Evolutionary conservation across 2,888 invertebrate species (phyloP), one percentile per base, ranked within the genome.

Genomic region (Ennomos fuscantarius): DNA sequence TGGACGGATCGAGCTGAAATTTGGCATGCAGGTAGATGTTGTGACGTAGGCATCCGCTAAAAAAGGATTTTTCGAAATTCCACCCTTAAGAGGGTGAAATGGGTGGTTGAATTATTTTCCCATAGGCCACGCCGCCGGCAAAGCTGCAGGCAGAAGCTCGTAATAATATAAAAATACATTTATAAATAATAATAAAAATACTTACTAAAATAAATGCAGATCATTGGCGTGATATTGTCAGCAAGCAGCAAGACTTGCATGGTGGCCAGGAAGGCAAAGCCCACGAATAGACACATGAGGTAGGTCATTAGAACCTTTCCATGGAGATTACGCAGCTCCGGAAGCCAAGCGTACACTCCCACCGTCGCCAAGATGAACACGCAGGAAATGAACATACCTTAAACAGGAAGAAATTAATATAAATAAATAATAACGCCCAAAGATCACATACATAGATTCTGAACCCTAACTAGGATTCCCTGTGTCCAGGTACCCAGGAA

Each of bases 251-350:
- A 63, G 9, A 89, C 82, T 71, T 93, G 93, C 73, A 94, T 92
- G 12, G 90, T 79, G 5, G 93, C 93, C 50, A 96, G 78, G 54
- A 93, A 87, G 0, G 92, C 69, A 78, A 96, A 96, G 0, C 94
- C 95, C 0, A 94, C 79, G 63, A 94, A 89, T 32, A 96, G 86
- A 15, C 94, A 93, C n/a, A 93, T 78, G 1, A 96, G 94, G 76
- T 96, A 96, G 51, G 94, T 94, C 92, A 96, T 95, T 48, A 96
- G 84, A 0, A 95, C 95, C 73, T 94, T 93, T 8, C 96, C 96
- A 65, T 96, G 96, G 5, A 96, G 91, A 78, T 96, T 96, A 32
- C 94, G 87, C 6, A 96, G 84, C 65, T 96, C 96, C 0, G 96
- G 95, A 48, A 96, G 87, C 69, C 94, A 86, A 2, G 94, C 93